Evolutionary conservation across 2,888 invertebrate genomes (phyloP).

Genomic region (Nomada fucata): DNA sequence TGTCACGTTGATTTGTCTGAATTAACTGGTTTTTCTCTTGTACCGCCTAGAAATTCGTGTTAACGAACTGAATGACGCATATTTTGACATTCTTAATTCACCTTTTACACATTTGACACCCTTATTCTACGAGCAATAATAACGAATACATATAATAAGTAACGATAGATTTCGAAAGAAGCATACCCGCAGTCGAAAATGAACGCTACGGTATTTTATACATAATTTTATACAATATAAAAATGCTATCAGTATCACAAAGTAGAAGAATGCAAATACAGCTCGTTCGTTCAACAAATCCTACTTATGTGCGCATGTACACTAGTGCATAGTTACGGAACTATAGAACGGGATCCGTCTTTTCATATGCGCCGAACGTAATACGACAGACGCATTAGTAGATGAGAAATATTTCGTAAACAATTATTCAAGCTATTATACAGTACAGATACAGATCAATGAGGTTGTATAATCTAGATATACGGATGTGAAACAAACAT

Average conservation of each 20-base stretch:
- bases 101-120: constrained; percentile 15
- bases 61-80: constrained; percentile 38
- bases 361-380: too few species aligned
- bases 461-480: neutral
- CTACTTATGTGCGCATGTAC: constrained; percentile 52
- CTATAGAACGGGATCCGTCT: neutral
- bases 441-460: too few species aligned
- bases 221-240: constrained; percentile 34
- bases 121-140: neutral
- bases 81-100: constrained; percentile 38
- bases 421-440: too few species aligned
- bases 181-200: neutral
- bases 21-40: constrained; percentile 8
- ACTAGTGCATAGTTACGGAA: constrained; percentile 14
- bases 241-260: constrained; percentile 45
- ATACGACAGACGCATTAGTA: too few species aligned
- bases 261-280: constrained; percentile 47
- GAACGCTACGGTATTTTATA: constrained; percentile 18
- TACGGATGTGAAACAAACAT: neutral
- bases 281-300: constrained; percentile 49
- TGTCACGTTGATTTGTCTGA: neutral
- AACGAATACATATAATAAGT: constrained; percentile 1
- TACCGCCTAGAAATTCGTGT: constrained; percentile 17
- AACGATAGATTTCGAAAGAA: constrained; percentile 7
- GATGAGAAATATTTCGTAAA: too few species aligned